These are phyloP conservation scores for Ochropleura plecta DNA, from an alignment of 2,888 invertebrate genomes.

Conservation along the genomic window DNA sequence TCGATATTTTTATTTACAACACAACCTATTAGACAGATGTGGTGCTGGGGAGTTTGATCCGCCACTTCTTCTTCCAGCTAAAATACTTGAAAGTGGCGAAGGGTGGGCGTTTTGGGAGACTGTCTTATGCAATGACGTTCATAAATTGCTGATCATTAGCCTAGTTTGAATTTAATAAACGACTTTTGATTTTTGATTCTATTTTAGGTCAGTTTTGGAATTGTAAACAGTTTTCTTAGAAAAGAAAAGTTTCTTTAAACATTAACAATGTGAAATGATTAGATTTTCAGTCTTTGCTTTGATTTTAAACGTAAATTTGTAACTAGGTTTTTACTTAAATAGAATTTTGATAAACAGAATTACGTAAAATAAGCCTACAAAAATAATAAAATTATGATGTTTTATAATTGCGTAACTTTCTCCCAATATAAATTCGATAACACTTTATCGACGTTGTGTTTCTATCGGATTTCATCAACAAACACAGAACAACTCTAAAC, in stretches of 20 bases:
- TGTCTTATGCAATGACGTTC: too few species aligned
- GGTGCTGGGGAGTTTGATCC: too few species aligned
- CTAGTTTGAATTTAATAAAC: too few species aligned
- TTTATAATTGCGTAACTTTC: background rate
- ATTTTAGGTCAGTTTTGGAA: background rate
- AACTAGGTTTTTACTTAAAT: background rate
- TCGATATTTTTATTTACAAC: slow-evolving; percentile 34
- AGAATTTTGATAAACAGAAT: background rate
- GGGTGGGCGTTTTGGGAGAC: too few species aligned
- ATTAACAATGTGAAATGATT: background rate
- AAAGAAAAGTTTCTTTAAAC: background rate
- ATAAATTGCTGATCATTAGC: too few species aligned
- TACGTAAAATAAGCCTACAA: background rate
- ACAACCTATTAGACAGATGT: too few species aligned
- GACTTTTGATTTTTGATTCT: too few species aligned
- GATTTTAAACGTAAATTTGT: background rate
- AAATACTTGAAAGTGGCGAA: too few species aligned
- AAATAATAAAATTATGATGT: background rate
- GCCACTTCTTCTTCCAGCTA: too few species aligned
- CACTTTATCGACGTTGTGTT: background rate
- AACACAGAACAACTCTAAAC: slow-evolving; percentile 46
- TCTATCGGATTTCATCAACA: slow-evolving; percentile 13
- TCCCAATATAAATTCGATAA: background rate
- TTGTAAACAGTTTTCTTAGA: background rate
- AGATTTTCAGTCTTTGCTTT: background rate